Evolutionary conservation across 1,140 invertebrate species (phyloP).

Genomic region (Drosophila persimilis): DNA sequence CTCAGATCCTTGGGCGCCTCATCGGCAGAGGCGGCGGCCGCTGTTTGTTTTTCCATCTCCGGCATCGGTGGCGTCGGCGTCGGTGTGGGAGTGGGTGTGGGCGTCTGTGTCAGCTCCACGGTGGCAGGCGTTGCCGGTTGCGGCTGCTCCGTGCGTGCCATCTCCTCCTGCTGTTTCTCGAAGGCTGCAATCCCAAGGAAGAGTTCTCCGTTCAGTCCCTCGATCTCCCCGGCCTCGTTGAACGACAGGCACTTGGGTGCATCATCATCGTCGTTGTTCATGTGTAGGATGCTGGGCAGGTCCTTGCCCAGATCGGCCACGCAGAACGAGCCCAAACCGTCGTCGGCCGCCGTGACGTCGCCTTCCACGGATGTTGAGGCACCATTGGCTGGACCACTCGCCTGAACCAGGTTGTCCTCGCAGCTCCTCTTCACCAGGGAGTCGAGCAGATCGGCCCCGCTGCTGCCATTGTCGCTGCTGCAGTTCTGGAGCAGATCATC

Average conservation of each 20-base stretch:
- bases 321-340: conserved; percentile 54
- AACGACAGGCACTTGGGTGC: conserved; percentile 81
- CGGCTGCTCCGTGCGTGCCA: conserved; percentile 9
- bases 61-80: conserved; percentile 12
- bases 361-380: conserved; percentile 34
- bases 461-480: conserved; percentile 84
- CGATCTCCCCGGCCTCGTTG: conserved; percentile 82
- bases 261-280: conserved; percentile 84
- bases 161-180: conserved; percentile 65
- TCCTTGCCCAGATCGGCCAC: conserved; percentile 84
- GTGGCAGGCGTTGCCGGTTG: conserved; percentile 51
- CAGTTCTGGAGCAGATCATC: conserved; percentile 84
- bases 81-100: conserved; percentile 36
- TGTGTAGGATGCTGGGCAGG: conserved; percentile 63
- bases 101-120: conserved; percentile 50
- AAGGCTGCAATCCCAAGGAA: conserved; percentile 73
- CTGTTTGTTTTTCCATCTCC: conserved; percentile 25
- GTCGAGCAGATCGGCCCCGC: conserved; percentile 84
- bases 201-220: conserved; percentile 76
- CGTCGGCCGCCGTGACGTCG: conserved; percentile 5
- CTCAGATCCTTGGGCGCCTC: conserved; percentile 85
- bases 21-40: conserved; percentile 57
- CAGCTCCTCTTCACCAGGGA: conserved; percentile 86
- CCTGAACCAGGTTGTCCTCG: conserved; percentile 84
- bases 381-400: conserved; percentile 4